Conservation (phyloP, 2,797 vertebrate genomes). For the Poeciliopsis paucimaculata region DNA sequence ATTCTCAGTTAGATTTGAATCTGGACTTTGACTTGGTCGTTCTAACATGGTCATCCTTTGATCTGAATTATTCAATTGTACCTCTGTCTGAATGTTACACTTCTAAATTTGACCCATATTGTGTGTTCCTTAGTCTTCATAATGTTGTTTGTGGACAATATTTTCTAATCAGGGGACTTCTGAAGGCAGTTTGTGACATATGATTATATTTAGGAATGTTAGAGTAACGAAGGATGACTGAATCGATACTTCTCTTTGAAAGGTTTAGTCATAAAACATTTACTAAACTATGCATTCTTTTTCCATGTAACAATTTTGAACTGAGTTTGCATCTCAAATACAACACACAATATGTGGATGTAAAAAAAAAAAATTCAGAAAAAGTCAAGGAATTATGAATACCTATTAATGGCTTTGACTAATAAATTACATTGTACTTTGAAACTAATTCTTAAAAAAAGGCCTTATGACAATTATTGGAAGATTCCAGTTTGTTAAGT, state of each 20-base stretch:
- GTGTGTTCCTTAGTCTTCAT: background rate
- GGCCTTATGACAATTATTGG: background rate
- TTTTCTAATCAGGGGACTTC: background rate
- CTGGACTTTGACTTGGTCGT: background rate
- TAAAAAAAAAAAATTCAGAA: background rate
- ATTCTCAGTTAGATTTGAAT: background rate
- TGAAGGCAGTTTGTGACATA: background rate
- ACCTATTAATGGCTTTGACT: background rate
- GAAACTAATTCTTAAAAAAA: background rate
- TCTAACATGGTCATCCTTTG: background rate
- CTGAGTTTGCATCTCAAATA: background rate
- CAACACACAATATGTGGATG: background rate
- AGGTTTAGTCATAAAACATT: background rate
- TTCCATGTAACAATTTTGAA: background rate
- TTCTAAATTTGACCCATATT: background rate
- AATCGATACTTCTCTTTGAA: background rate
- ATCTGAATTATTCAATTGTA: background rate
- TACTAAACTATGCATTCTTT: background rate
- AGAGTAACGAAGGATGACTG: background rate
- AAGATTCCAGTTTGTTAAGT: background rate
- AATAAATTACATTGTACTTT: background rate
- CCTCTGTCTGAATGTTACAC: background rate
- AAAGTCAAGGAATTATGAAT: background rate
- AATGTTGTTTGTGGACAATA: background rate
- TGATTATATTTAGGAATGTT: background rate